Base-by-base conservation (phyloP, 2,888 invertebrate species). In the Hypolimnas misippus region DNA sequence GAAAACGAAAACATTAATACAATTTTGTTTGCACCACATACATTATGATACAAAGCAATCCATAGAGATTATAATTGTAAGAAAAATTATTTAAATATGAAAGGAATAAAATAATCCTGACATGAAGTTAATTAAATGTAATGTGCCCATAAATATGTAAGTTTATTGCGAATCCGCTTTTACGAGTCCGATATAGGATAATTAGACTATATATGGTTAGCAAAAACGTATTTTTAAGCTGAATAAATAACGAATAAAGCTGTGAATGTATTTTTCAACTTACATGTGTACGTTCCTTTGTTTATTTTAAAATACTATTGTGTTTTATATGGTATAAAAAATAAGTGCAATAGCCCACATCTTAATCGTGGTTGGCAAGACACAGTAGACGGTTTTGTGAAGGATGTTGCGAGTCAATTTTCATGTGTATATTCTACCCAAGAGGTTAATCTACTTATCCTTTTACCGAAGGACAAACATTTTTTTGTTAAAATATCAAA, bases 71-170 rank as follows among this genome's bases (percentile, higher is more conserved):
- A 44, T 21, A 21, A 21, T 14, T 14, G 2, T 16, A 6, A 16
- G n/a, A 21, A 52, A 35, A 33, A 31, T 21, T 44, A 42, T 52
- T 21, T 31, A 21, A 42, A 57, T 61, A 51, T 51, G n/a, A 42
- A 57, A 58, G 60, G 63, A 62, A 66, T 62, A 19, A 65, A 64
- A 57, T 50, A 59, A 68, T 64, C 62, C 62, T 46, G 60, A 64
- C 59, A 66, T 46, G 58, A 51, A 44, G 59, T 66, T 64, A 64
- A 66, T 62, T 38, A 55, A 52, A 42, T 53, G 59, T 65, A 58
- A 58, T 55, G 51, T 40, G 14, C 19, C 16, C 46, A 55, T 65
- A 65, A 58, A 62, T 55, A 44, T 25, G 50, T 12, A 54, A 38
- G 57, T 62, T 65, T 62, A 65, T 62, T 58, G n/a, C 51, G 51